Conservation (phyloP, 2,113 vertebrate genomes). For the Lethenteron camtschaticum region DNA sequence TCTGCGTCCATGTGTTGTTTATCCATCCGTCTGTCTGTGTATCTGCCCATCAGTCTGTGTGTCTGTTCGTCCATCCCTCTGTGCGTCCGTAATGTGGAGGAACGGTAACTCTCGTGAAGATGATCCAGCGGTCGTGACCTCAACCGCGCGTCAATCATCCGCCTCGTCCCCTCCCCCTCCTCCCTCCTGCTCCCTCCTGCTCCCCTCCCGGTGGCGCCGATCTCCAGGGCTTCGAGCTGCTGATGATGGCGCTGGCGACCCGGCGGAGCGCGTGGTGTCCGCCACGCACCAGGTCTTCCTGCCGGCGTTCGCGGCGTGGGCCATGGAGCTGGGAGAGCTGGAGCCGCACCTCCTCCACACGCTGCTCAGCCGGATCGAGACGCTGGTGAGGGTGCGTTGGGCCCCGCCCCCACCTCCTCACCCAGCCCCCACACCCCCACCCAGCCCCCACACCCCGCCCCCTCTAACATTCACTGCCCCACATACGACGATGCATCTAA, state of each 20-base stretch:
- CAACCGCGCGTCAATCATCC: no score
- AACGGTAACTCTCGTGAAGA: no score
- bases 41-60: no score
- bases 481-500: no score
- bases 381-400: conserved; percentile 50
- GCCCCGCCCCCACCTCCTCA: not conserved
- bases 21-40: not conserved
- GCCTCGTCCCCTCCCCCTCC: not conserved
- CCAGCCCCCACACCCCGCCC: no score
- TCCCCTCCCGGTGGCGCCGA: not conserved
- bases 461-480: no score
- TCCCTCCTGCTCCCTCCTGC: not conserved
- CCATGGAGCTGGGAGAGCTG: conserved; percentile 64
- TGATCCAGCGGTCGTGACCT: no score
- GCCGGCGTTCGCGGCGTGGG: conserved; percentile 91
- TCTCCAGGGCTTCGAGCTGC: conserved; percentile 69
- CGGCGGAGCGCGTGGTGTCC: conserved; percentile 71
- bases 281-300: conserved; percentile 95
- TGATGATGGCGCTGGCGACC: conserved; percentile 71
- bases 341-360: conserved; percentile 72
- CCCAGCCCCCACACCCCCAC: no score
- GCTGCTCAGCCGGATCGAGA: conserved; percentile 72
- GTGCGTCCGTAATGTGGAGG: no score
- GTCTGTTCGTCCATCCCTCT: no score
- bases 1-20: not conserved